Evolutionary conservation across 2,888 invertebrate genomes (phyloP), one percentile per base, ranked within the genome.

Genomic region (Eledona agricola): DNA sequence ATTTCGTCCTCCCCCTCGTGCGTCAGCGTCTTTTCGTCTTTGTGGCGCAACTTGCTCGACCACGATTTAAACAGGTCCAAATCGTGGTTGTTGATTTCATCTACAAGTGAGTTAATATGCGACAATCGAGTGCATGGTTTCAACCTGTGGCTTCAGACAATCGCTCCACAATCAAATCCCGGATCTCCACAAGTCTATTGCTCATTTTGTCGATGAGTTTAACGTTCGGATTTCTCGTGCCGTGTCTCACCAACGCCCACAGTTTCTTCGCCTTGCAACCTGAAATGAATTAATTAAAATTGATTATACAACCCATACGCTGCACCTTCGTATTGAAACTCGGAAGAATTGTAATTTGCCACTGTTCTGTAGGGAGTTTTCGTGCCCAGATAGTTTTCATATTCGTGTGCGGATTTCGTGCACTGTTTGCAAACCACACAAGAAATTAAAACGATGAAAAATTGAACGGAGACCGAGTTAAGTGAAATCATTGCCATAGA

Each of bases 1-100:
- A 90, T 83, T 75, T 93, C 92, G 68, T 85, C 83, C 68, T 86
- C 84, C 0, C 92, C 92, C 72, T 90, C 90, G n/a, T 79, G 74
- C 0, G 87, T 81, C 28, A 93, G 73, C 58, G 76, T 77, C 68
- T 86, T 88, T 28, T 83, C 80, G 52, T 85, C 77, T 0, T 80
- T 75, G 4, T 73, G 60, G 15, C 79, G 74, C 6, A 86, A 70
- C 35, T 76, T 72, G 37, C 78, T 73, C 26, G 76, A 74, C 92
- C 92, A 92, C 12, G 79, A 73, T 22, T 55, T 56, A 13, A 72
- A 64, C 29, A 65, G 54, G 45, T 67, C 70, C 53, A 72, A 56
- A 51, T 72, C 69, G 6, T 63, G 57, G 40, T 68, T 63, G 32
- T 55, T 62, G 7, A 71, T 51, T 26, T 57, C 51, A 13, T 65